Evolutionary conservation across 2,888 invertebrate genomes (phyloP).

Genomic region (Fragum whitleyi): DNA sequence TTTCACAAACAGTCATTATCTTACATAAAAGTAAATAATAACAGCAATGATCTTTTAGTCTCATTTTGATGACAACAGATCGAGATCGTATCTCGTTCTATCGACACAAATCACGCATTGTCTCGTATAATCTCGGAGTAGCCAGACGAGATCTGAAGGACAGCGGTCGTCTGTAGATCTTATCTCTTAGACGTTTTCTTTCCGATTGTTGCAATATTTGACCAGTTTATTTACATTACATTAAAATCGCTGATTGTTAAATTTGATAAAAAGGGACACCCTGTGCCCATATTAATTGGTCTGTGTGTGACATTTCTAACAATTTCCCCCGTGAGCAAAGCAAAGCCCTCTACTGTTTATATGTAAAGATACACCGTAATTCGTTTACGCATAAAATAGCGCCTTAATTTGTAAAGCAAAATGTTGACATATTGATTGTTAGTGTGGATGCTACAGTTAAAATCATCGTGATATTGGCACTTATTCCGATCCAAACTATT

Average conservation of each 20-base stretch:
- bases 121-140: conserved; percentile 14
- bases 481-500: too few relatives aligned
- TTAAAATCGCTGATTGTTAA: conserved; percentile 11
- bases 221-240: conserved; percentile 22
- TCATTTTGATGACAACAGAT: background rate
- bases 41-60: background rate
- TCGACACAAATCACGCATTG: conserved; percentile 6
- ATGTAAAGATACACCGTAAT: too few relatives aligned
- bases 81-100: background rate
- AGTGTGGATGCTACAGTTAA: too few relatives aligned
- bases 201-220: conserved; percentile 16
- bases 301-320: too few relatives aligned
- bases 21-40: background rate
- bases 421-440: too few relatives aligned
- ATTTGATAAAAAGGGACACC: conserved; percentile 12
- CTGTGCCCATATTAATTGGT: background rate
- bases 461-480: too few relatives aligned
- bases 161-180: background rate
- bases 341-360: too few relatives aligned
- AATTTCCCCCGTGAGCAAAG: too few relatives aligned
- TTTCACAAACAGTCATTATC: background rate
- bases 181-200: conserved; percentile 14
- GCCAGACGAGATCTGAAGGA: conserved; percentile 20
- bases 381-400: too few relatives aligned
- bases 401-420: too few relatives aligned